Base-by-base conservation (phyloP, 2,888 invertebrate genomes). In the Gastracanthus pulcherrimus region DNA sequence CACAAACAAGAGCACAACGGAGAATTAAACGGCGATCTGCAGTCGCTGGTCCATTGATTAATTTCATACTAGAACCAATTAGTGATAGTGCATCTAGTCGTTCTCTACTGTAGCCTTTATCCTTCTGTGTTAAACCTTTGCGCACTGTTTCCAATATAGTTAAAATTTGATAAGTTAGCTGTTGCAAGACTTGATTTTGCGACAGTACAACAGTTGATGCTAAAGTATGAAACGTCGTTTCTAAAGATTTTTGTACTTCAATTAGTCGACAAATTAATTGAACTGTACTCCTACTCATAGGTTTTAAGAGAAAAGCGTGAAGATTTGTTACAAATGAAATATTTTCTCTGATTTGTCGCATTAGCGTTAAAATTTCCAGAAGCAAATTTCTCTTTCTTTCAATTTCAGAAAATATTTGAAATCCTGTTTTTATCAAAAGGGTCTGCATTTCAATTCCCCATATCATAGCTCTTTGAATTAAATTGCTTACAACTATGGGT, bases 201-300 rank as follows among this genome's bases (percentile, higher is more conserved):
- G 96, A 94, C 87, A 95, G 95, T 26, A 95, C 94, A 72, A 98
- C 94, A 84, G 94, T 93, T 83, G 95, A 93, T 67, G 94, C 93
- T 89, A 97, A 94, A 51, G 95, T 93, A 76, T 94, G 93, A 86
- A 96, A 95, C 16, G 94, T 94, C 84, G 94, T 93, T 88, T 96
- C 95, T 84, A 98, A 93, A 38, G 95, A 94, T 92, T 97, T 97
- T 48, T 98, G 92, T 82, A 97, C 93, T 91, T 98, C 97, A 76
- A 97, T 93, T 31, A 98, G 93, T 87, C 96, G 83, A 92, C 97
- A 98, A 70, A 98, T 92, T 3, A 94, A 93, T 84, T 96, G 93
- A 13, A 97, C 94, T 51, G 95, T 94, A 45, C 94, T 94, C 90
- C 96, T 96, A 0, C 95, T 94, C 92, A 98, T 94, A 3, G 98